Evolutionary conservation across 2,113 vertebrate species (phyloP).

Genomic region (Psilopsiagon aymara): DNA sequence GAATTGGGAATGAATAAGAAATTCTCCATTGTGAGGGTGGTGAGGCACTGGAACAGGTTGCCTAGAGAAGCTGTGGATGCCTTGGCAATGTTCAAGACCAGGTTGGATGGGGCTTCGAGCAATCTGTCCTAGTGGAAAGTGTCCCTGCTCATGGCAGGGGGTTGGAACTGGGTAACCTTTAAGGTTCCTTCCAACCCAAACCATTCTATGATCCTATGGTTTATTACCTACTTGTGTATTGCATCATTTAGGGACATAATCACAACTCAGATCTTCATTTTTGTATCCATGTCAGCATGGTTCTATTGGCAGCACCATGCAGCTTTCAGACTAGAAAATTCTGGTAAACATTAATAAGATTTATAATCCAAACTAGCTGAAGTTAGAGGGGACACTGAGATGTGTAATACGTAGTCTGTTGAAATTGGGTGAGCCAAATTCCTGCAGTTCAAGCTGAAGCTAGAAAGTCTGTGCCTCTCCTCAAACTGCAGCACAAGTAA

Average conservation of each 20-base stretch:
- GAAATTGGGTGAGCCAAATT: neutral
- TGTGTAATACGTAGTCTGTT: fast-evolving
- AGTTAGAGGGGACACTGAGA: neutral
- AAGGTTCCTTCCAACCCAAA: neutral
- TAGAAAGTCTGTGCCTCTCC: neutral
- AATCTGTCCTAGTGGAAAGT: neutral
- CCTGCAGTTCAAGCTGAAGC: neutral
- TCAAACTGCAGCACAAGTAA: neutral
- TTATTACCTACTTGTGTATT: neutral
- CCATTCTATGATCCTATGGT: neutral
- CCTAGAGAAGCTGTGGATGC: neutral
- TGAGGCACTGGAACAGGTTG: neutral
- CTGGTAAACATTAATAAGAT: neutral
- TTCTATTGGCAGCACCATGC: neutral
- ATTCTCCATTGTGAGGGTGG: neutral
- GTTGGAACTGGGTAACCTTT: neutral
- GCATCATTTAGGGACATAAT: neutral
- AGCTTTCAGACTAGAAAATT: neutral
- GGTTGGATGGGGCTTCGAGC: neutral
- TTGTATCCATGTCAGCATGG: fast-evolving
- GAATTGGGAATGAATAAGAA: neutral
- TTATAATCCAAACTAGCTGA: neutral
- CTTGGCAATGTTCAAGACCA: neutral
- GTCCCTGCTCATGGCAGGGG: neutral
- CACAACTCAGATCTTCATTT: neutral